Percentiles rank a stretch among this genome's conserved stretches.
phyloP scores from a whole-genome alignment of 2,113 vertebrate species.

The Vimba vimba region DNA sequence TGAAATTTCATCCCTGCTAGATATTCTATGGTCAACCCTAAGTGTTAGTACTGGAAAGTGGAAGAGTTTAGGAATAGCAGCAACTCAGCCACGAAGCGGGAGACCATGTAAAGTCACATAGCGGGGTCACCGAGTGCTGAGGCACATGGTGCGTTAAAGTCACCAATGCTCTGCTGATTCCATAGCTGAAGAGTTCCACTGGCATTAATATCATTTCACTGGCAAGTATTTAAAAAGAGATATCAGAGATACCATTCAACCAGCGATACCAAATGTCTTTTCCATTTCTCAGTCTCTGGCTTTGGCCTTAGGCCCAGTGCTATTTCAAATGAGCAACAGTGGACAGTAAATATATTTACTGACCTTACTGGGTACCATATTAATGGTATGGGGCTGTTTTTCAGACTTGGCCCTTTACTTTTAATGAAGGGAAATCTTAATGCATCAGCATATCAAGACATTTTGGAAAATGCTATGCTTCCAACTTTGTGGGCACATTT shows the following conservation, averaged over 20 bases:
- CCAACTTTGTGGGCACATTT: no score
- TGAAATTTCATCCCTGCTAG: not conserved
- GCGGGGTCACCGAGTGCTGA: not conserved
- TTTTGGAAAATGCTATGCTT: no score
- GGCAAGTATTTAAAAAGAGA: no score
- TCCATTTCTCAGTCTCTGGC: not conserved
- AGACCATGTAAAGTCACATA: constrained; percentile 1
- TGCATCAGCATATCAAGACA: no score
- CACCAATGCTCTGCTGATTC: not conserved
- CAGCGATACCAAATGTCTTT: not conserved
- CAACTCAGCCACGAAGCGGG: not conserved
- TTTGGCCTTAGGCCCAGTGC: not conserved
- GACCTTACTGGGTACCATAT: no score
- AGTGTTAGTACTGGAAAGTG: not conserved
- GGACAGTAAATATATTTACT: no score
- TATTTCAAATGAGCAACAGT: not conserved
- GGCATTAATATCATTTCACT: no score
- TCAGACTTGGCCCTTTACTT: no score
- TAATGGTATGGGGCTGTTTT: no score
- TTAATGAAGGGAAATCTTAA: no score
- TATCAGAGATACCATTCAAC: not conserved
- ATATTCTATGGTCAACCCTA: no score
- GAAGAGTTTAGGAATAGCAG: not conserved
- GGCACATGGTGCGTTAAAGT: not conserved
- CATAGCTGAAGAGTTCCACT: no score